phyloP scores from a whole-genome alignment of 2,888 invertebrate species.

The Cerceris ruficornis region DNA sequence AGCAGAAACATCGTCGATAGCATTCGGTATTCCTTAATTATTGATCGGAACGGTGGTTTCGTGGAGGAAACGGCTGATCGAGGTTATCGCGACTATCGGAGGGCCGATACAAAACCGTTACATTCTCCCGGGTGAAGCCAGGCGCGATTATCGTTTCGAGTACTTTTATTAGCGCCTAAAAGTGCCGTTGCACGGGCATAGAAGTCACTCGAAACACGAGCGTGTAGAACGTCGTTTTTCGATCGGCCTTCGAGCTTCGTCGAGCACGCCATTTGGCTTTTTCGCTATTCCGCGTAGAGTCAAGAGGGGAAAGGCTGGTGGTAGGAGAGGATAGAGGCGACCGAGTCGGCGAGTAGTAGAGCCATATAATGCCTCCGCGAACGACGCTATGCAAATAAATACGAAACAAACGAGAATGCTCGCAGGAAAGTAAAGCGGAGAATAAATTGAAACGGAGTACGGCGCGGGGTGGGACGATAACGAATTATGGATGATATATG shows the following conservation, averaged over 20 bases:
- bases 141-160: conserved; percentile 43
- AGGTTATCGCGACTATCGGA: conserved; percentile 21
- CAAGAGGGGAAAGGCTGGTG: conserved; percentile 12
- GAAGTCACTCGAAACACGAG: conserved; percentile 9
- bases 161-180: conserved; percentile 52
- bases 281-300: conserved; percentile 33
- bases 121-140: background rate
- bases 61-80: conserved; percentile 1
- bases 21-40: conserved; percentile 44
- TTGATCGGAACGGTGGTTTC: conserved; percentile 35
- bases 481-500: conserved; percentile 38
- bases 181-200: conserved; percentile 15
- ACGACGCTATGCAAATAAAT: conserved; percentile 53
- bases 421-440: conserved; percentile 19
- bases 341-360: conserved; percentile 16
- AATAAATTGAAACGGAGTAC: conserved; percentile 41
- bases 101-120: conserved; percentile 6
- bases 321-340: conserved; percentile 23
- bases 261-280: conserved; percentile 40
- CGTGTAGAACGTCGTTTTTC: conserved; percentile 36
- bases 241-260: conserved; percentile 22
- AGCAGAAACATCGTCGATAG: background rate
- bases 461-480: conserved; percentile 9
- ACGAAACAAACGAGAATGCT: conserved; percentile 30
- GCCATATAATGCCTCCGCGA: conserved; percentile 43